Evolutionary conservation across 2,113 vertebrate species (phyloP), one percentile per base, ranked within the genome.

Genomic region (Furnarius figulus): DNA sequence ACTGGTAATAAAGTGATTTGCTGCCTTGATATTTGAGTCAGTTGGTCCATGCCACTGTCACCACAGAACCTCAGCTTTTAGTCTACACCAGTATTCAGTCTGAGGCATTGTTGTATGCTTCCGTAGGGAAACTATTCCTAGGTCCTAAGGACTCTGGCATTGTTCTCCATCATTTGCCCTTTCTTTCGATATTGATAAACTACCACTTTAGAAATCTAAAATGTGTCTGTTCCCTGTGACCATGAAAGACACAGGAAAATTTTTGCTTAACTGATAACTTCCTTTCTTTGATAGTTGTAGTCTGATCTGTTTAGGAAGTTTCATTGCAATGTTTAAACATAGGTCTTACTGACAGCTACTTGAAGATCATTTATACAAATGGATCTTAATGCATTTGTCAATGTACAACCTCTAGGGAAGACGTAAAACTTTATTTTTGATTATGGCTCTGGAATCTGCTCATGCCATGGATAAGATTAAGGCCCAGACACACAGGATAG

Each of bases 351-450:
- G 46, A 52, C 58, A 93, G 71, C 27, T 79, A 39, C 61, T 40
- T 90, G 68, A 89, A 80, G 8, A 94, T 37, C 12, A 19, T 92
- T 91, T 91, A 79, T 90, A 62, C 42, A 79, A 94, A 89, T 56
- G 39, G 44, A 79, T 74, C 42, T 50, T 70, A 88, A 86, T n/a
- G 30, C 39, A 55, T 13, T 79, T 90, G 39, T 71, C 75, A 90
- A 85, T 22, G 47, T 55, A 46, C 4, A 85, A 50, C 31, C 50
- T 63, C 27, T 39, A 73, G 37, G 49, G 58, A 92, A 91, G 56
- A 74, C 78, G 9, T 31, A 27, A 67, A 75, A 44, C 22, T 80
- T 85, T 9, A 73, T 37, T 93, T 95, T 91, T 0, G 1, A 79
- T 56, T 87, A 68, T 82, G 14, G 5, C 52, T 91, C 22, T 67